Evolutionary conservation across 1,140 invertebrate genomes (phyloP).

Genomic region (Hormaphis cornu): DNA sequence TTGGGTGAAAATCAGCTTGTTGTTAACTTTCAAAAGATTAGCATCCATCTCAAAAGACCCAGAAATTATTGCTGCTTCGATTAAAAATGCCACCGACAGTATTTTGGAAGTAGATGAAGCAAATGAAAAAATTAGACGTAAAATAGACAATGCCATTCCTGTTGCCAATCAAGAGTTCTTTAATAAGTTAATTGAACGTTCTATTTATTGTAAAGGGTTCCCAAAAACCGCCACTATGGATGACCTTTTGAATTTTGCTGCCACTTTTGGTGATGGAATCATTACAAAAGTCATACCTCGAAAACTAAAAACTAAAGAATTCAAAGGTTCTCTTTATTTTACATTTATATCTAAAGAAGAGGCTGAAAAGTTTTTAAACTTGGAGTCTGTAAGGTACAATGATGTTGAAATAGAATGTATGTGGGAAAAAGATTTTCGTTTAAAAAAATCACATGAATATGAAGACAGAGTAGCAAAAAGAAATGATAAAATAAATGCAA

Average conservation of each 20-base stretch:
- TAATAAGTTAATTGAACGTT: constrained; percentile 63
- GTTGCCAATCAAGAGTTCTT: constrained; percentile 70
- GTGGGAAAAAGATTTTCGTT: not conserved
- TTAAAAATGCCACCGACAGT: constrained; percentile 55
- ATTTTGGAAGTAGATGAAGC: constrained; percentile 51
- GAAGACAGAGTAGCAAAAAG: not conserved
- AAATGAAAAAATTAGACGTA: constrained; percentile 68
- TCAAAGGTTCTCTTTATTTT: constrained; percentile 84
- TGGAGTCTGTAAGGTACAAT: not conserved
- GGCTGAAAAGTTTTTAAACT: constrained; percentile 56
- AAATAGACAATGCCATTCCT: constrained; percentile 71
- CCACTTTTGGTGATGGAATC: constrained; percentile 62
- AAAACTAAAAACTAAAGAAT: constrained; percentile 57
- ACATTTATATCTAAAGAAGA: constrained; percentile 68
- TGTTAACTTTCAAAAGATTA: constrained; percentile 83
- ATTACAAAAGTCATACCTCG: constrained; percentile 55
- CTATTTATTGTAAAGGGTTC: constrained; percentile 86
- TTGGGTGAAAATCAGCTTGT: constrained; percentile 74
- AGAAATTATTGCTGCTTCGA: constrained; percentile 59
- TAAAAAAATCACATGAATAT: constrained; percentile 3
- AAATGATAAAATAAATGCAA: constrained; percentile 8
- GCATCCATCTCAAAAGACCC: constrained; percentile 59
- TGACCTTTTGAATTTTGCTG: constrained; percentile 65
- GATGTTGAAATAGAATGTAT: not conserved
- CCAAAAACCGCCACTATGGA: constrained; percentile 59